Conservation (phyloP, 2,888 invertebrate species). For the Xestia ashworthii region DNA sequence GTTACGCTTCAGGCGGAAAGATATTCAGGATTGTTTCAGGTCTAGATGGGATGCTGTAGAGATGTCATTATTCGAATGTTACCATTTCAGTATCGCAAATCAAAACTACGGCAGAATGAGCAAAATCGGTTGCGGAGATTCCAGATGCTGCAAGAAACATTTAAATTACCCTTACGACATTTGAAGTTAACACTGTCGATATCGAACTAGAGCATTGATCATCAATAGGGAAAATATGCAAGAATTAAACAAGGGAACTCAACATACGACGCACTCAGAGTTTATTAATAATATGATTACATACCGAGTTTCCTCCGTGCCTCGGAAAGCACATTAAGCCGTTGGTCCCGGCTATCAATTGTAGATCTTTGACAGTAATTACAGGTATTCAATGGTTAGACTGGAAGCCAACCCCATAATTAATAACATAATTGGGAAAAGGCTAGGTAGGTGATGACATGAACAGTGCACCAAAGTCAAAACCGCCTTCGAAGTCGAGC, state of each 20-base stretch:
- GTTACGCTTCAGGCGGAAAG: conserved; percentile 24
- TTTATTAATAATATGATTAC: not conserved
- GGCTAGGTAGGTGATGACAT: too few species aligned
- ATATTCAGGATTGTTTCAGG: conserved; percentile 48
- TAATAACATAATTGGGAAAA: too few species aligned
- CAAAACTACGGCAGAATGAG: not conserved
- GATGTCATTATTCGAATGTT: conserved; percentile 2
- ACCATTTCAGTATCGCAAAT: not conserved
- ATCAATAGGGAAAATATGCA: not conserved
- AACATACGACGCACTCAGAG: not conserved
- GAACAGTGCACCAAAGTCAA: not conserved
- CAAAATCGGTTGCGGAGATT: not conserved
- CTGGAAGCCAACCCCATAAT: too few species aligned
- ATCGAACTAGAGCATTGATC: not conserved
- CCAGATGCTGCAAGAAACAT: not conserved
- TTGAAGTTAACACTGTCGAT: not conserved
- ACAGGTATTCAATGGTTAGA: too few species aligned
- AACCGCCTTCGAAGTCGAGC: not conserved
- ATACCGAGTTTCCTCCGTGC: too few species aligned
- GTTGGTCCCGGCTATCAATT: too few species aligned
- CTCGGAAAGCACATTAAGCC: too few species aligned
- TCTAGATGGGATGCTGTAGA: not conserved
- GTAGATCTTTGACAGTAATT: too few species aligned
- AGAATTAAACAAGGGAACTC: not conserved
- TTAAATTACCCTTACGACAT: not conserved